Base-by-base conservation (phyloP, 2,797 vertebrate genomes). In the Macroramphosus scolopax region DNA sequence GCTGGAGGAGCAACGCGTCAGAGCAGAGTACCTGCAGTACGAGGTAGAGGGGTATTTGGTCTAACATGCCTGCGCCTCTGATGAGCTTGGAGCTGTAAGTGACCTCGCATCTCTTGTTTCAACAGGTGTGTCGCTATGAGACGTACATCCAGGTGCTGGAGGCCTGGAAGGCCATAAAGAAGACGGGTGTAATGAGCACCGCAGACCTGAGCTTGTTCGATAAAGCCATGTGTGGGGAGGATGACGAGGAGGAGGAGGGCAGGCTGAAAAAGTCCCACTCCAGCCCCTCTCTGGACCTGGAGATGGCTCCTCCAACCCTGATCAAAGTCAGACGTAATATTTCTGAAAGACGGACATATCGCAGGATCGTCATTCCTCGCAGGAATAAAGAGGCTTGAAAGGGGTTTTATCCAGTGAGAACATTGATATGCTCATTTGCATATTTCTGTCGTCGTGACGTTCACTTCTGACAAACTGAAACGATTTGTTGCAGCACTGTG, bases 251-350 rank as follows among this genome's bases (percentile, higher is more conserved):
- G 3, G 63, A 68, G 8, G 76, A 80, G 9, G 73, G 67, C 0
- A 68, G 65, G 25, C 80, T 96, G 39, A 93, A 92, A 58, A 91
- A 91, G 74, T 93, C 92, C n/a, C 75, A 94, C 75, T 96, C 94
- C 29, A 95, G 93, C 66, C 94, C 94, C 0, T 94, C 94, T 8
- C 84, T 96, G 47, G 92, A 93, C 40, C 59, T 88, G 48, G 92
- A 95, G 1, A 12, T 70, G n/a, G 63, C 55, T 3, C 5, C 81
- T 30, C 66, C 76, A 0, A 30, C 75, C 0, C 22, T 82, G 28
- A 46, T 87, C 46, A 90, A 88, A 71, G 89, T 90, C 29, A 72
- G 30, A 48, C 89, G 94, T 24, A 95, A 96, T 68, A 90, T 94
- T 72, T 95, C 93, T 0, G 93, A 94, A 64, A 89, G 94, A 57